Conservation (phyloP, 1,140 invertebrate species). For the Apis florea region DNA sequence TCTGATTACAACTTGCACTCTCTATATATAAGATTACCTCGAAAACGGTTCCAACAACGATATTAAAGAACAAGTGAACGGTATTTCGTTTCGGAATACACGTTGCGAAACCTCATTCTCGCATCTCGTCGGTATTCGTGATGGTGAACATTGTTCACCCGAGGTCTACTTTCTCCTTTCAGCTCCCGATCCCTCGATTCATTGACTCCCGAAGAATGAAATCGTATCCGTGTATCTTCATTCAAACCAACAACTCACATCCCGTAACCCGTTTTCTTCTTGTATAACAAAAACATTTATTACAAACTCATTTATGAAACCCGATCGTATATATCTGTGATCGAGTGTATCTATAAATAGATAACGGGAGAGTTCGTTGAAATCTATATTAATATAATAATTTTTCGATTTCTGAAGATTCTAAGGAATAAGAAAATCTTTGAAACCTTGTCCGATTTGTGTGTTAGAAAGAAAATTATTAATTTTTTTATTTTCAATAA, state of each 20-base stretch:
- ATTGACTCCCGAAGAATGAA: slow-evolving; percentile 26
- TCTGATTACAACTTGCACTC: too few species aligned
- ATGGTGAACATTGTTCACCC: slow-evolving; percentile 33
- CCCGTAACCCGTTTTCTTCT: neutral
- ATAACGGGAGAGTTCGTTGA: too few species aligned
- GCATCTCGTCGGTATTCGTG: neutral
- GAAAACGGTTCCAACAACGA: neutral
- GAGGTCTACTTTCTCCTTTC: slow-evolving; percentile 53
- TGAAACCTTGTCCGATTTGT: too few species aligned
- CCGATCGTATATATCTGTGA: too few species aligned
- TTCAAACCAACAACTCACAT: neutral
- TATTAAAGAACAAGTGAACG: neutral
- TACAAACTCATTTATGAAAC: neutral
- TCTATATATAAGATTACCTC: too few species aligned
- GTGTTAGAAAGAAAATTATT: too few species aligned
- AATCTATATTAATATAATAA: too few species aligned
- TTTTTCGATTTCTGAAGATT: too few species aligned
- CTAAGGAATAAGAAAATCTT: too few species aligned
- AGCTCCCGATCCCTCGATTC: slow-evolving; percentile 20
- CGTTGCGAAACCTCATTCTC: slow-evolving; percentile 43
- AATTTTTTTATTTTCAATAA: too few species aligned
- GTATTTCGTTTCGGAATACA: neutral
- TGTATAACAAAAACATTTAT: neutral
- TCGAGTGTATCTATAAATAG: too few species aligned
- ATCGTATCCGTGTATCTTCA: neutral